These are phyloP conservation scores for Cololabis saira DNA, from an alignment of 2,113 vertebrate genomes.

Conservation along the genomic window DNA sequence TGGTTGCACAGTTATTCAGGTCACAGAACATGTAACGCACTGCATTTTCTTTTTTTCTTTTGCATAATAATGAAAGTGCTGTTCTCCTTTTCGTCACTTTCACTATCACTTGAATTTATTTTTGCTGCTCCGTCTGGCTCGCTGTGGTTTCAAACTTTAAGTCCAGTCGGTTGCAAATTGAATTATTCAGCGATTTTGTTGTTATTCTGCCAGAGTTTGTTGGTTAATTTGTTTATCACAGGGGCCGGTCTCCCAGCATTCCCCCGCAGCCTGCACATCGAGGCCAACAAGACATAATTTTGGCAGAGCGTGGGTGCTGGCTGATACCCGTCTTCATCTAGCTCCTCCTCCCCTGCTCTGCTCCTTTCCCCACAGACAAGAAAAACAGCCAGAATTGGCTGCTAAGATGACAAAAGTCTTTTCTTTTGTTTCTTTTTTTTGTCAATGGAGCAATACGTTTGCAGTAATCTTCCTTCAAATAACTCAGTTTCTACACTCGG, in stretches of 20 bases:
- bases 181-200: constrained; percentile 60
- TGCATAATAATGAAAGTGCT: constrained; percentile 3
- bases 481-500: not conserved
- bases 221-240: constrained; percentile 71
- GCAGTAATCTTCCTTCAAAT: not conserved
- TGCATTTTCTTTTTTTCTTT: not conserved
- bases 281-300: constrained; percentile 54
- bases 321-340: constrained; percentile 29
- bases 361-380: constrained; percentile 16
- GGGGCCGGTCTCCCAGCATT: constrained; percentile 30
- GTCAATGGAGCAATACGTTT: constrained; percentile 4
- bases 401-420: constrained; percentile 34
- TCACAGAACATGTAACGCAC: not conserved
- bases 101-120: constrained; percentile 3
- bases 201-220: constrained; percentile 55
- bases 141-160: constrained; percentile 36
- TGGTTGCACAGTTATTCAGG: not conserved
- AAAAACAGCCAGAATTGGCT: constrained; percentile 33
- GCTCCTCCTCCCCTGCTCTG: constrained; percentile 31
- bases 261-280: constrained; percentile 16
- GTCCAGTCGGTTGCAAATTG: constrained; percentile 44
- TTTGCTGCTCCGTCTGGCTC: constrained; percentile 4
- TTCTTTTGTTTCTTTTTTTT: constrained; percentile 9
- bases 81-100: not conserved
- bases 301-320: constrained; percentile 51